These are phyloP conservation scores for Herminia tarsipennalis DNA, from an alignment of 2,888 invertebrate genomes.

Conservation along the genomic window DNA sequence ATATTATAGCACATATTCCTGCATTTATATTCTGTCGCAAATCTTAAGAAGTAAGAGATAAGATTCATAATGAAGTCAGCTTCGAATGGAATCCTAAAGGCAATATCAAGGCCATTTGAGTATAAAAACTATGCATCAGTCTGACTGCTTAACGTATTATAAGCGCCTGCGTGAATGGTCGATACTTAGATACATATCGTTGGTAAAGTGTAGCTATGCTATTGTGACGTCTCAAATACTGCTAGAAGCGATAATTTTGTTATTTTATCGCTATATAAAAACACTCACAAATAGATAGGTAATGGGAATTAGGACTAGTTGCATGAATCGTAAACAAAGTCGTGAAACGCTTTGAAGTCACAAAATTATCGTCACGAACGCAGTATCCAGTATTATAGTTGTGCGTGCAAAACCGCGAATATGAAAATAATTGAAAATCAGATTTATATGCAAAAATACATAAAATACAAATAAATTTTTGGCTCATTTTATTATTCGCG, in stretches of 20 bases:
- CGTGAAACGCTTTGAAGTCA: constrained; percentile 7
- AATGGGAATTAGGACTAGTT: too few species aligned
- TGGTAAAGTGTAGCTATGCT: constrained; percentile 52
- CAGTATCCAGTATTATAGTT: too few species aligned
- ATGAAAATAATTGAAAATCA: too few species aligned
- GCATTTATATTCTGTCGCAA: constrained; percentile 35
- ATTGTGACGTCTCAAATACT: constrained; percentile 32
- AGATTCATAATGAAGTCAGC: constrained; percentile 18
- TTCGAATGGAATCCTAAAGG: constrained; percentile 15
- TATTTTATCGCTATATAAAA: neutral
- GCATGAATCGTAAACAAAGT: too few species aligned
- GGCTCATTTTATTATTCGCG: too few species aligned
- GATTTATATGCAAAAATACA: too few species aligned
- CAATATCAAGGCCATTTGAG: neutral
- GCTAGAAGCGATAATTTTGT: constrained; percentile 25
- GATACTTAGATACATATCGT: constrained; percentile 68
- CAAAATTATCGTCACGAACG: constrained; percentile 28
- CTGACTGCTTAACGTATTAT: constrained; percentile 34
- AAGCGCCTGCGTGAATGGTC: constrained; percentile 47
- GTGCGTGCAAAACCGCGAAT: too few species aligned
- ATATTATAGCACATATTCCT: constrained; percentile 30
- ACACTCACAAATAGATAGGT: too few species aligned
- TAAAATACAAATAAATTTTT: too few species aligned
- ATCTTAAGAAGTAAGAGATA: constrained; percentile 8
- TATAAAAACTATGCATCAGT: constrained; percentile 14